Evolutionary conservation across 2,888 invertebrate genomes (phyloP).

Genomic region (Ormyrus rosae): DNA sequence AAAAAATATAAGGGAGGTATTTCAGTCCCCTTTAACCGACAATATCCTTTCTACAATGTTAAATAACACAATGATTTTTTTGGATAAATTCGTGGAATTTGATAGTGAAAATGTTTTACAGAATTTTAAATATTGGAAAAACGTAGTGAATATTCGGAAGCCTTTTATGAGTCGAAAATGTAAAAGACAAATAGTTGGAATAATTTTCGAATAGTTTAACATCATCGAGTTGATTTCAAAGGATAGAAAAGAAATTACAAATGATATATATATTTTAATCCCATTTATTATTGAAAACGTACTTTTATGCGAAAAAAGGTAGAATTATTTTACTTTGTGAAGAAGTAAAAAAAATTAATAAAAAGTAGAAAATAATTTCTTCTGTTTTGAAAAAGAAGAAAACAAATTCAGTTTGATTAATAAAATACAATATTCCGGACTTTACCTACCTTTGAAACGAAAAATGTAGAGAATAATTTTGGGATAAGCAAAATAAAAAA

Average conservation of each 20-base stretch:
- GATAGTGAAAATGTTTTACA: no score
- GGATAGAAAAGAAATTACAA: neutral
- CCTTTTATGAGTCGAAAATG: no score
- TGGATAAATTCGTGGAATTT: no score
- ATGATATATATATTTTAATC: no score
- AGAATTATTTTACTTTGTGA: neutral
- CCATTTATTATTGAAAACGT: no score
- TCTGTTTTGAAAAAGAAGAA: neutral
- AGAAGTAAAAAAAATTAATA: neutral
- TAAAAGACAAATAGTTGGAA: neutral
- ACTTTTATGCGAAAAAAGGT: neutral
- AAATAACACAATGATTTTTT: no score
- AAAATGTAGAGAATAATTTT: constrained; percentile 1
- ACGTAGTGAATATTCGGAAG: no score
- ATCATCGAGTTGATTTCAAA: neutral
- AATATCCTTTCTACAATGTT: no score
- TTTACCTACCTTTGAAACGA: neutral
- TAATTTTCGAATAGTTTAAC: neutral
- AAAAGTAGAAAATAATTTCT: neutral
- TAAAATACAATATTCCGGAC: neutral
- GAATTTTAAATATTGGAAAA: no score
- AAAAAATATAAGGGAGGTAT: no score
- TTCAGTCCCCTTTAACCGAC: no score
- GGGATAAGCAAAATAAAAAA: neutral
- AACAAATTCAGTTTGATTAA: neutral